Conservation (phyloP, 2,888 invertebrate genomes). For the Agriopis leucophaearia region DNA sequence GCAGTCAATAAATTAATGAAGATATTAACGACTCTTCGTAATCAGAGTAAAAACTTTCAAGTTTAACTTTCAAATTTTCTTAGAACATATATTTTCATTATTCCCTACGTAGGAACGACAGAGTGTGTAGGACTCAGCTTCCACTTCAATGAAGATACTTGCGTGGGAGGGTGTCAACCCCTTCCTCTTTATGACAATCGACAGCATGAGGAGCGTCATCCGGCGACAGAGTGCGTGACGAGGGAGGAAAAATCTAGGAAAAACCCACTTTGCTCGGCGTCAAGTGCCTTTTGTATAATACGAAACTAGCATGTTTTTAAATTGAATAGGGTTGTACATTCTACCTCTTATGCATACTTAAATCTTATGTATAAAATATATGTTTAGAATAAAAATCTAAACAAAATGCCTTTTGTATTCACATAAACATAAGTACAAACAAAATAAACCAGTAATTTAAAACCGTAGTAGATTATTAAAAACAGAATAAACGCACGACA, state of each 20-base stretch:
- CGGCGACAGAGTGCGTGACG: slow-evolving; percentile 62
- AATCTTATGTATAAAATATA: no score
- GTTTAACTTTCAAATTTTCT: not conserved
- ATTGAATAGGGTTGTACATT: not conserved
- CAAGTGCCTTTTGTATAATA: slow-evolving; percentile 27
- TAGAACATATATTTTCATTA: slow-evolving; percentile 28
- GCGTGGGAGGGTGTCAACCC: slow-evolving; percentile 82
- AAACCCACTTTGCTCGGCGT: slow-evolving; percentile 36
- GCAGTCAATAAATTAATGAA: no score
- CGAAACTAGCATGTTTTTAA: no score
- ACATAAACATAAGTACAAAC: no score
- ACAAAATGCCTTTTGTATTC: no score
- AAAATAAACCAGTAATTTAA: no score
- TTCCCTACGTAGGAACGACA: slow-evolving; percentile 31
- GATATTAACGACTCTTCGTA: no score
- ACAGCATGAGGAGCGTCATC: slow-evolving; percentile 68
- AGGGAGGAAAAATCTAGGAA: slow-evolving; percentile 55
- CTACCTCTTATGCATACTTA: not conserved
- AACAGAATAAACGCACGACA: no score
- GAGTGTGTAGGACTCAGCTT: slow-evolving; percentile 58
- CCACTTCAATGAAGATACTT: slow-evolving; percentile 75
- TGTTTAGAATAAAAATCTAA: no score
- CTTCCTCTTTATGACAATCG: slow-evolving; percentile 73
- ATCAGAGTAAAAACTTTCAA: not conserved
- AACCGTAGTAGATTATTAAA: no score